Conservation (phyloP, 2,797 vertebrate species). For the Liparis tanakae region DNA sequence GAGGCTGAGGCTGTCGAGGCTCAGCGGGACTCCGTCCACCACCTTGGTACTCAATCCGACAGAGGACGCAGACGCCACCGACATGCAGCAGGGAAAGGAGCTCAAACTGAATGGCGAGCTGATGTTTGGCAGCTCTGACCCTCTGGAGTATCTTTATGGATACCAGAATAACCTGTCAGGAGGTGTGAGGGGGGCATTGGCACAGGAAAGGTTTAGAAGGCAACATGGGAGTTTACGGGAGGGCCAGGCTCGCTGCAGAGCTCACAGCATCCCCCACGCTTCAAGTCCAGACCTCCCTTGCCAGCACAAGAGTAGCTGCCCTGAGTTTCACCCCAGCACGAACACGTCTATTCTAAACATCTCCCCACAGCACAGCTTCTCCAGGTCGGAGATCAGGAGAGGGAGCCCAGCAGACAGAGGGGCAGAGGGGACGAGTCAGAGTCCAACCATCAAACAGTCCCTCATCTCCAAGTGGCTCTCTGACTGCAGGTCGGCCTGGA, state of each 20-base stretch:
- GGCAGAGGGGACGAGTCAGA: constrained; percentile 41
- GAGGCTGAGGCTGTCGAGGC: constrained; percentile 47
- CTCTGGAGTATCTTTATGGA: constrained; percentile 87
- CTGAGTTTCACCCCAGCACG: constrained; percentile 66
- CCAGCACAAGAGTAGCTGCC: constrained; percentile 77
- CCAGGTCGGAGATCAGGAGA: constrained; percentile 30
- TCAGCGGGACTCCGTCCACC: constrained; percentile 28
- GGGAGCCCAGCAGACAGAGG: constrained; percentile 8
- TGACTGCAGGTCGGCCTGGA: constrained; percentile 86
- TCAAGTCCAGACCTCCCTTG: constrained; percentile 67
- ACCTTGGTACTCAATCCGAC: constrained; percentile 19
- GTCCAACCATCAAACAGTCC: constrained; percentile 73
- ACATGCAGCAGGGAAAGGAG: constrained; percentile 21
- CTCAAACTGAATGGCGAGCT: constrained; percentile 13
- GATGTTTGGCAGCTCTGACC: constrained; percentile 73
- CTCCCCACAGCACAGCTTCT: constrained; percentile 24
- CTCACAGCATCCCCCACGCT: constrained; percentile 73
- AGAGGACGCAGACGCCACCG: constrained; percentile 18
- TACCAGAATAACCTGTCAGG: constrained; percentile 54
- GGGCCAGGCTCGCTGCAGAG: constrained; percentile 43
- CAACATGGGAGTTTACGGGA: constrained; percentile 10
- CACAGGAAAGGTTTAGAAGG: constrained; percentile 19
- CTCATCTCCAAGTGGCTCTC: constrained; percentile 88
- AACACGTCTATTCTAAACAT: constrained; percentile 36
- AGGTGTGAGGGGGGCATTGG: constrained; percentile 25